phyloP scores from a whole-genome alignment of 2,113 vertebrate genomes.

The Syngnathus scovelli region DNA sequence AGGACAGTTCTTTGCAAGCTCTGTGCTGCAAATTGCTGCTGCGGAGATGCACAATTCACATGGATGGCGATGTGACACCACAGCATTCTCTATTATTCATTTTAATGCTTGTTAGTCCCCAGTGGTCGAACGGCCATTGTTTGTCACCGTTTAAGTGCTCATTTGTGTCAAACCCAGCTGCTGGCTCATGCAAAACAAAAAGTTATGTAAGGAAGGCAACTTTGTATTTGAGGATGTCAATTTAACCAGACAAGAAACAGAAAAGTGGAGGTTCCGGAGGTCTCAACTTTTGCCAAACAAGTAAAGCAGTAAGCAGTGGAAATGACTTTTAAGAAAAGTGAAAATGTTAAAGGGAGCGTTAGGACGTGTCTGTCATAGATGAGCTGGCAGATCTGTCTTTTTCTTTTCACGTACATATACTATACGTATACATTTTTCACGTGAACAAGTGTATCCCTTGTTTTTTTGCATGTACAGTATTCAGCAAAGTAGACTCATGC shows the following conservation, averaged over 20 bases:
- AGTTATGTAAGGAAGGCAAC: conserved; percentile 5
- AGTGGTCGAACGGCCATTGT: conserved; percentile 9
- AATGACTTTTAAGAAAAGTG: no score
- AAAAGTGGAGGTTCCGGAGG: background rate
- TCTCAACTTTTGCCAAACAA: no score
- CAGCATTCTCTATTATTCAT: conserved; percentile 47
- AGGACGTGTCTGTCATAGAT: background rate
- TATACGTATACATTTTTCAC: background rate
- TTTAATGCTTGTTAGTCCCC: conserved; percentile 35
- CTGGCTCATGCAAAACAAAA: conserved; percentile 13
- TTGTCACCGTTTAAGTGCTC: conserved; percentile 17
- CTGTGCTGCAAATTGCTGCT: conserved; percentile 40
- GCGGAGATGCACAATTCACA: conserved; percentile 48
- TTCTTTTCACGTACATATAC: no score
- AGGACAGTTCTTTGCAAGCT: conserved; percentile 58
- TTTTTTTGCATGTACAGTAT: conserved; percentile 16
- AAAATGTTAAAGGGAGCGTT: no score
- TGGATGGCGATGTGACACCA: conserved; percentile 42
- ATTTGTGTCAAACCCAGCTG: conserved; percentile 31
- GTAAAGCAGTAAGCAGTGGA: no score
- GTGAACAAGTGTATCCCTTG: background rate
- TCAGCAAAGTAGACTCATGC: conserved; percentile 36
- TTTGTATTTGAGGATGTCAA: conserved; percentile 7
- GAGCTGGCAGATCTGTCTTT: no score
- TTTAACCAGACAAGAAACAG: conserved; percentile 2